These are phyloP conservation scores for Lycaon pictus DNA, from an alignment of 2,113 vertebrate genomes.

Conservation along the genomic window DNA sequence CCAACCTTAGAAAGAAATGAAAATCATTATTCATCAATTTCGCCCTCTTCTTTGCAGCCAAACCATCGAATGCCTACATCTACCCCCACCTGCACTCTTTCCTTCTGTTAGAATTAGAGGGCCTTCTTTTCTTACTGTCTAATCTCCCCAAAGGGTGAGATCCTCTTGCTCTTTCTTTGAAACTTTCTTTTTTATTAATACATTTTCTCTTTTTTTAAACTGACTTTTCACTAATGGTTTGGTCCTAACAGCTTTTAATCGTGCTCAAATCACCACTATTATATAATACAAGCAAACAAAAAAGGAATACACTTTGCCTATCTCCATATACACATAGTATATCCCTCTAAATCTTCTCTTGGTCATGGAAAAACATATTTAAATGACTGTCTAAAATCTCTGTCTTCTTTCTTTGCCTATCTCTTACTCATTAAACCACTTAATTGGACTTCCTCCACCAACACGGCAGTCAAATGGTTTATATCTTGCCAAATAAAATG, in stretches of 20 bases:
- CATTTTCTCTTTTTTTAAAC: neutral
- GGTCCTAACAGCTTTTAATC: neutral
- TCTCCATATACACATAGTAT: neutral
- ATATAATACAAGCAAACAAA: neutral
- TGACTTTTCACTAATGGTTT: neutral
- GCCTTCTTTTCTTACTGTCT: neutral
- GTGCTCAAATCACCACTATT: neutral
- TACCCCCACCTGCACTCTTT: fast-evolving
- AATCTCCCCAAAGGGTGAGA: neutral
- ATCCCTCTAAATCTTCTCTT: neutral
- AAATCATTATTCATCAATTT: neutral
- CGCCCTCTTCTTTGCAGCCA: neutral
- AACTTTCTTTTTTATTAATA: neutral
- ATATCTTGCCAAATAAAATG: neutral
- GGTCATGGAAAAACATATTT: neutral
- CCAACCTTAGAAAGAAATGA: neutral
- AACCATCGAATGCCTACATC: neutral
- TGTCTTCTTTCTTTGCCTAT: neutral
- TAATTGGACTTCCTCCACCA: neutral
- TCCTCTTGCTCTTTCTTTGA: neutral
- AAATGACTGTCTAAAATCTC: neutral
- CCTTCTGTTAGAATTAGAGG: neutral
- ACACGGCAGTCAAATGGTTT: neutral
- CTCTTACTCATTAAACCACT: neutral
- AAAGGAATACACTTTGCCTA: neutral